Evolutionary conservation across 2,797 vertebrate species (phyloP).

Genomic region (Australoheros facetus): DNA sequence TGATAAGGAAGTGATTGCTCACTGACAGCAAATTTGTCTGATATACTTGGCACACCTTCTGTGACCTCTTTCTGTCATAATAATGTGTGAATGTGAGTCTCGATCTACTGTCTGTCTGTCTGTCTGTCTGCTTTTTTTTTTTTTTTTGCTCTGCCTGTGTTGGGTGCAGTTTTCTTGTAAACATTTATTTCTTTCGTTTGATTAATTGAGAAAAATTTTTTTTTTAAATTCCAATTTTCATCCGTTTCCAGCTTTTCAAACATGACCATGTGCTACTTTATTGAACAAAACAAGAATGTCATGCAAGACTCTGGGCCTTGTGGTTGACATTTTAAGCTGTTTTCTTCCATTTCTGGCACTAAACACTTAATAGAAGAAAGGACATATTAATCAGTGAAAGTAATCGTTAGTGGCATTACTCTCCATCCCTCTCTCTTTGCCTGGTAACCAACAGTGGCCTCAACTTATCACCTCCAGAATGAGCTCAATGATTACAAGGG

Average conservation of each 20-base stretch:
- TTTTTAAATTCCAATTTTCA: background rate
- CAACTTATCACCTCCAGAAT: constrained; percentile 55
- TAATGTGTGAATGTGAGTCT: constrained; percentile 42
- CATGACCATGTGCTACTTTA: too few species aligned
- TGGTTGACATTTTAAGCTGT: background rate
- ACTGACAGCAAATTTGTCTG: constrained; percentile 45
- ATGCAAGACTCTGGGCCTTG: background rate
- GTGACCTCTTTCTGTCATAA: constrained; percentile 59
- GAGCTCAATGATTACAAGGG: constrained; percentile 64
- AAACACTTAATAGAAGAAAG: background rate
- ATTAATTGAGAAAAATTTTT: background rate
- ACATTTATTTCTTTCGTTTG: background rate
- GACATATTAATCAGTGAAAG: background rate
- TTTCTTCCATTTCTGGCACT: background rate
- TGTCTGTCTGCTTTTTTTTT: background rate
- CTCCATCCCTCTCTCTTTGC: constrained; percentile 8
- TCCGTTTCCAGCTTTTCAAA: background rate
- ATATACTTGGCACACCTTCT: constrained; percentile 59
- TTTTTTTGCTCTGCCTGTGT: constrained; percentile 1
- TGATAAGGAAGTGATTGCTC: constrained; percentile 13
- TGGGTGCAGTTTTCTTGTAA: background rate
- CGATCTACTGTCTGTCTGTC: constrained; percentile 18
- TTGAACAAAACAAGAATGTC: background rate
- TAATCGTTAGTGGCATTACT: background rate
- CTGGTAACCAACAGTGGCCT: constrained; percentile 29